Conservation (phyloP, 1,140 invertebrate species). For the Helicoverpa armigera region DNA sequence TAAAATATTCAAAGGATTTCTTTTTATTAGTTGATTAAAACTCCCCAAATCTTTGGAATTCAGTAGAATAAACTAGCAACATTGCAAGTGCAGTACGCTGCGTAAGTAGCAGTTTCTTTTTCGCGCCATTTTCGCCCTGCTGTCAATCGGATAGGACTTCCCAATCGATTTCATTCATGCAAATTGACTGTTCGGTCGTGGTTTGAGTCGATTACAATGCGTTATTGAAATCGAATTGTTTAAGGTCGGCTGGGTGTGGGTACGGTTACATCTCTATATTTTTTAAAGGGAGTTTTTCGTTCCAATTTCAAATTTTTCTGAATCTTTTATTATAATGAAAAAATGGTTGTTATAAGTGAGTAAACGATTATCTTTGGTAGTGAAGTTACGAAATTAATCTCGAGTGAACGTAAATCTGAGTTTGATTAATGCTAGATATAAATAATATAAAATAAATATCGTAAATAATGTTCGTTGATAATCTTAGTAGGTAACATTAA, state of each 20-base stretch:
- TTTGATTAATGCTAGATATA: too few relatives aligned
- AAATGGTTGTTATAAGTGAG: too few relatives aligned
- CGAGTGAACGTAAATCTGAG: too few relatives aligned
- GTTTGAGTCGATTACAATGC: conserved; percentile 46
- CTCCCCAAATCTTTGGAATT: not conserved
- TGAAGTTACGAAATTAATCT: too few relatives aligned
- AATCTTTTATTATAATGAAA: not conserved
- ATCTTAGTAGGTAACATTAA: too few relatives aligned
- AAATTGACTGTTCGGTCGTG: conserved; percentile 37
- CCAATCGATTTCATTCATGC: conserved; percentile 45
- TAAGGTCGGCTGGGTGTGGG: conserved; percentile 16
- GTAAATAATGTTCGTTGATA: too few relatives aligned
- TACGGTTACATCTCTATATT: conserved; percentile 21
- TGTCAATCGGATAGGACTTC: conserved; percentile 37
- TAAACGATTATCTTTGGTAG: too few relatives aligned
- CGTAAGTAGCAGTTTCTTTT: conserved; percentile 38
- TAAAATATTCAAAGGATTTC: too few relatives aligned
- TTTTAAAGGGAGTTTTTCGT: conserved; percentile 1
- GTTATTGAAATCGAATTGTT: conserved; percentile 44
- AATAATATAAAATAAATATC: too few relatives aligned
- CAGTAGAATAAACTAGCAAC: conserved; percentile 4
- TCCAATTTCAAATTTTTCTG: not conserved
- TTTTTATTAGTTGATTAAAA: too few relatives aligned
- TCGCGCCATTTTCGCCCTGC: conserved; percentile 22
- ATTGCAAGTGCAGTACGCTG: not conserved